Evolutionary conservation across 2,888 invertebrate species (phyloP), one percentile per base, ranked within the genome.

Genomic region (Melanargia galathea): DNA sequence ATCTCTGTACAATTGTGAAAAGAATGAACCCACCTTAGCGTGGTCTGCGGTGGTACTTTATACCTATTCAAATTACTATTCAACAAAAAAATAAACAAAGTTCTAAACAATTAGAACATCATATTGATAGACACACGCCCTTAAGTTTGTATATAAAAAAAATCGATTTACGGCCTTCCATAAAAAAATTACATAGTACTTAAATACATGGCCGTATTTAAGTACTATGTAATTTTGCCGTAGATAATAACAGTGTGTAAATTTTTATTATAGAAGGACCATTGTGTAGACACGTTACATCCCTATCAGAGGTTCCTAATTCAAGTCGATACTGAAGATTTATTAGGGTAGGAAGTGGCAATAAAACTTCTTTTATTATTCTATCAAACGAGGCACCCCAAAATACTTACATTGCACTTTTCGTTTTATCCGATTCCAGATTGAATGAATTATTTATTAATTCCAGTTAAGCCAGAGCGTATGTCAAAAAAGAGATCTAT

Each of bases 351-450:
- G 76, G 76, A 77, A 80, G 80, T 79, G 75, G 77, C 79, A 78
- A 83, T 84, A 83, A 83, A 85, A 84, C 80, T 80, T 77, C 76
- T 75, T 85, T 84, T 85, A 84, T 83, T 83, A 82, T 83, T 84
- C 82, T 79, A 83, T 84, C 81, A 82, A 84, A 71, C 64, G 59
- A 55, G 65, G 64, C 63, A 63, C 64, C 66, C 30, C 46, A 22
- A 60, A 62, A 65, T 57, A 63, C 66, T 66, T 60, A 60, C 60
- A 58, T n/a, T 66, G 63, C 66, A 66, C 60, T 66, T 66, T 63
- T 43, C 16, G 63, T 33, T 52, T 35, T 20, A 20, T 13, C 11
- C 20, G 20, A 35, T 35, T 5, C 33, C 18, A 35, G 52, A 52
- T 52, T 52, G 52, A 52, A 35, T 35, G 13, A 1, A 6, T 11